Evolutionary conservation across 2,888 invertebrate genomes (phyloP).

Genomic region (Deroplatys truncata): DNA sequence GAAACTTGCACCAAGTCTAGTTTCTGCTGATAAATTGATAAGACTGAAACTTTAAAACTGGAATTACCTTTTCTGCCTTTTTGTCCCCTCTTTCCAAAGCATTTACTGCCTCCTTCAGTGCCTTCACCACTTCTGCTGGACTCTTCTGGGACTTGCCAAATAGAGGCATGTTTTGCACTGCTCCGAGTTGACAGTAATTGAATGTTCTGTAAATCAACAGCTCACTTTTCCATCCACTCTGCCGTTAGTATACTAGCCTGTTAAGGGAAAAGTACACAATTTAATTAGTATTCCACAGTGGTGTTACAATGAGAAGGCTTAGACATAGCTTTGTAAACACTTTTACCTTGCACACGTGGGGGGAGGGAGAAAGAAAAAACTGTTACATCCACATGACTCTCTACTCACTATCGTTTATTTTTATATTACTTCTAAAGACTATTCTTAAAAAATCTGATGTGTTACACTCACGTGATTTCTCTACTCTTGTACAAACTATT

Average conservation of each 20-base stretch:
- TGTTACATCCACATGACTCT: too few relatives aligned
- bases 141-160: constrained; percentile 98
- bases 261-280: background rate
- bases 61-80: constrained; percentile 81
- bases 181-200: background rate
- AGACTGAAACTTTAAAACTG: background rate
- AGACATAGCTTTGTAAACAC: too few relatives aligned
- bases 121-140: constrained; percentile 94
- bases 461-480: too few relatives aligned
- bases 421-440: too few relatives aligned
- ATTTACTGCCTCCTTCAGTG: constrained; percentile 87
- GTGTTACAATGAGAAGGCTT: too few relatives aligned
- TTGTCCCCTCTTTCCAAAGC: constrained; percentile 92
- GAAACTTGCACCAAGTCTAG: too few relatives aligned
- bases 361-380: too few relatives aligned
- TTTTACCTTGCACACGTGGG: too few relatives aligned
- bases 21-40: too few relatives aligned
- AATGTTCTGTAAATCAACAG: background rate
- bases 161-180: constrained; percentile 68
- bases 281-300: background rate
- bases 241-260: background rate
- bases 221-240: constrained; percentile 2
- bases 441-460: too few relatives aligned
- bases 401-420: too few relatives aligned
- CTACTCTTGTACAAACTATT: too few relatives aligned